These are phyloP conservation scores for Ptilorrhoa leucosticta DNA, from an alignment of 2,113 vertebrate species.

Conservation along the genomic window DNA sequence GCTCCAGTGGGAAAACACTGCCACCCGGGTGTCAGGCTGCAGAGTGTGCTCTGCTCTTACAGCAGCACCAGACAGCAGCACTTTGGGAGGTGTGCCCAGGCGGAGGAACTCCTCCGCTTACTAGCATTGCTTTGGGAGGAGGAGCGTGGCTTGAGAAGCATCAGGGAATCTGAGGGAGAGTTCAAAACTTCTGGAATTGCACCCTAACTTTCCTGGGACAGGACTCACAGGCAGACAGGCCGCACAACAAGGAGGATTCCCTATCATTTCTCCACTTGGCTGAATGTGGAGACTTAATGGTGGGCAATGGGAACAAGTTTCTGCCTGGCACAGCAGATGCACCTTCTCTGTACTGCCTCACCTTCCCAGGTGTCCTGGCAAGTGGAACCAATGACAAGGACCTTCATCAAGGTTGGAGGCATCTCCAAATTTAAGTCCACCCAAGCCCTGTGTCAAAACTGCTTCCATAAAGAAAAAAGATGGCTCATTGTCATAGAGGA, in stretches of 20 bases:
- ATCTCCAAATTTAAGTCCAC: neutral
- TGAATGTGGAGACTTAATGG: neutral
- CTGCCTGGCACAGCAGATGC: rapidly evolving
- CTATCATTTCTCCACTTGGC: neutral
- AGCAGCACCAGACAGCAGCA: neutral
- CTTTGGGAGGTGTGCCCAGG: neutral
- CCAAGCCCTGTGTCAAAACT: neutral
- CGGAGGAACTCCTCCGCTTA: neutral
- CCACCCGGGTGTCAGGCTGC: neutral
- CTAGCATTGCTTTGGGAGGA: neutral
- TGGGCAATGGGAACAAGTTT: neutral
- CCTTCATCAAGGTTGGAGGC: neutral
- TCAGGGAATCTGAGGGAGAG: neutral
- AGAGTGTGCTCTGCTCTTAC: neutral
- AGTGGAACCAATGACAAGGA: neutral
- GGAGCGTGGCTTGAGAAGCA: rapidly evolving
- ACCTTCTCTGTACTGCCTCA: neutral
- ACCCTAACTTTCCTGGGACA: neutral
- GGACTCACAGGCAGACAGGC: neutral
- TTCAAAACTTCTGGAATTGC: neutral
- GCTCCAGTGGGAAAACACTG: neutral
- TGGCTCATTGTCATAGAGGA: neutral
- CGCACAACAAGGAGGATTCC: neutral
- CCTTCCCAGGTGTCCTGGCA: neutral
- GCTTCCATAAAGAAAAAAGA: neutral